Evolutionary conservation across 2,113 vertebrate genomes (phyloP).

Genomic region (Sminthopsis crassicaudata): DNA sequence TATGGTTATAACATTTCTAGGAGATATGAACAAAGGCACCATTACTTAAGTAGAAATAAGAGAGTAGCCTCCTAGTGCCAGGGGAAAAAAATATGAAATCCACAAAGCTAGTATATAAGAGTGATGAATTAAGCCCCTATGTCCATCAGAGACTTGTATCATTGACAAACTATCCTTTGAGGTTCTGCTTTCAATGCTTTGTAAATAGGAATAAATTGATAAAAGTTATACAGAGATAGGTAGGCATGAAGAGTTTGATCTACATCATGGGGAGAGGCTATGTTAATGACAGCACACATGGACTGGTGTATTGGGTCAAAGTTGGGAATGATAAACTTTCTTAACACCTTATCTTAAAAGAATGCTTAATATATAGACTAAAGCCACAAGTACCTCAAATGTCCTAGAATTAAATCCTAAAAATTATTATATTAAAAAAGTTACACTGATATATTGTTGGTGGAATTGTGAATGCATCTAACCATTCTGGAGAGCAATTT

Average conservation of each 20-base stretch:
- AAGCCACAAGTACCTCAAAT: conserved; percentile 3
- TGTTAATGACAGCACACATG: neutral
- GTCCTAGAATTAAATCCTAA: neutral
- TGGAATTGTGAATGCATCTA: too few relatives aligned
- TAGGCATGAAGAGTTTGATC: neutral
- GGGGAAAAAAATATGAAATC: neutral
- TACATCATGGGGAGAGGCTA: neutral
- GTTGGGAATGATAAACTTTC: neutral
- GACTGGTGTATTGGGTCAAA: neutral
- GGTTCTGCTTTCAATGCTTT: neutral
- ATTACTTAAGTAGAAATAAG: neutral
- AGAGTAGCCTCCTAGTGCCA: neutral
- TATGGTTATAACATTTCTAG: neutral
- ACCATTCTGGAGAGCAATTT: too few relatives aligned
- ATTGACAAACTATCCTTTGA: neutral
- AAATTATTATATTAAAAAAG: conserved; percentile 1
- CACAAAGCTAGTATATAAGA: neutral
- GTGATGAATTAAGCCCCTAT: neutral
- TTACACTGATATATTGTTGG: too few relatives aligned
- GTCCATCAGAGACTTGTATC: neutral
- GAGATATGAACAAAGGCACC: neutral
- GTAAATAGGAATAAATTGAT: neutral
- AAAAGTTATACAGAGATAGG: neutral
- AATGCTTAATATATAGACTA: neutral
- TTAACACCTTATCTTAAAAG: neutral